Percentiles rank a stretch among this genome's conserved stretches.
Conservation (phyloP, 2,888 invertebrate genomes). For the Tetropium fuscum region DNA sequence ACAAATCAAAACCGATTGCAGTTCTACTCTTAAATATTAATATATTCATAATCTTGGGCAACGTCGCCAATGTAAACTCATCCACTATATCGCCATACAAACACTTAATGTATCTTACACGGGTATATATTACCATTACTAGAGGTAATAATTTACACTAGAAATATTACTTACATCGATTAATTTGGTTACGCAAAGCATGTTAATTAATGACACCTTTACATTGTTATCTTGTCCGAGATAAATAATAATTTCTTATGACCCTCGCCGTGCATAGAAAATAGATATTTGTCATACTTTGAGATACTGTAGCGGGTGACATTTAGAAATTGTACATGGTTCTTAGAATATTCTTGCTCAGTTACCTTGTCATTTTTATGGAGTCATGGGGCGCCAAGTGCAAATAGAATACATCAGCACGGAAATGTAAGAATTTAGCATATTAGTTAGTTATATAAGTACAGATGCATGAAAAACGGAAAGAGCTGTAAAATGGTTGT, state of each 20-base stretch:
- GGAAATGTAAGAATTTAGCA: no score
- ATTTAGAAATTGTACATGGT: conserved; percentile 22
- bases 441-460: no score
- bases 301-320: conserved; percentile 17
- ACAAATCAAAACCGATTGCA: no score
- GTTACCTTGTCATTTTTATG: not conserved
- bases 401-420: not conserved
- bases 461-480: no score
- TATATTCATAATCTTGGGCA: conserved; percentile 8
- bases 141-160: conserved; percentile 27
- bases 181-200: conserved; percentile 32
- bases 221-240: conserved; percentile 26
- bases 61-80: conserved; percentile 11
- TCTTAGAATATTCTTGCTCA: conserved; percentile 8
- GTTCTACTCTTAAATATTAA: not conserved
- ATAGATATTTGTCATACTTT: conserved; percentile 21
- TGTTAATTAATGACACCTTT: conserved; percentile 31
- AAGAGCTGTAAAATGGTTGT: no score
- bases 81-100: conserved; percentile 15
- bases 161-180: conserved; percentile 30
- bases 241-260: conserved; percentile 28
- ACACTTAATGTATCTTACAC: conserved; percentile 23
- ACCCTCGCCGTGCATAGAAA: conserved; percentile 15
- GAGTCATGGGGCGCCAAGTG: not conserved
- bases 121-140: conserved; percentile 24